Conservation (phyloP, 1,140 invertebrate species). For the Drosophila simulans region DNA sequence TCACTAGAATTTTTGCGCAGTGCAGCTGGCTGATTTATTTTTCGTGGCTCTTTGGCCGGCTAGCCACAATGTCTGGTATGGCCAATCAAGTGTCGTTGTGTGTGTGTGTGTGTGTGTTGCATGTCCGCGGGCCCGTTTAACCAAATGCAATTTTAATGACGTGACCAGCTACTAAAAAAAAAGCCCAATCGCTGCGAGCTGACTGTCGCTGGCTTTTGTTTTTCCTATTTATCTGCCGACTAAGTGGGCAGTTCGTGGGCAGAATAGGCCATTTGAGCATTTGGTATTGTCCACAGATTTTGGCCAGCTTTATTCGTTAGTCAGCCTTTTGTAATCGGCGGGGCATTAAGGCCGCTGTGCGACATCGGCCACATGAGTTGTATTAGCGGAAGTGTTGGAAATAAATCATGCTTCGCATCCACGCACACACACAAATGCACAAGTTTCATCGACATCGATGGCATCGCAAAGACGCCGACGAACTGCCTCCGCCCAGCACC, state of each 20-base stretch:
- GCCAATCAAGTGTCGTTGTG: conserved; percentile 36
- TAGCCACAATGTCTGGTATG: conserved; percentile 71
- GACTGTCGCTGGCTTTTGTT: conserved; percentile 44
- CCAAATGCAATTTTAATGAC: conserved; percentile 81
- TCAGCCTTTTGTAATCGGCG: conserved; percentile 62
- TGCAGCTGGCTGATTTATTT: conserved; percentile 34
- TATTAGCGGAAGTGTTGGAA: conserved; percentile 70
- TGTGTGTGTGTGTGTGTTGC: conserved; percentile 10
- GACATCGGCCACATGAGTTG: conserved; percentile 30
- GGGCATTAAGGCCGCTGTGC: conserved; percentile 51
- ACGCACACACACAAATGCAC: conserved; percentile 19
- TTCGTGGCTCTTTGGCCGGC: conserved; percentile 10
- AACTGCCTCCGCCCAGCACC: conserved; percentile 40
- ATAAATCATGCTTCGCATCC: conserved; percentile 69
- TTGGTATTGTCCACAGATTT: conserved; percentile 33
- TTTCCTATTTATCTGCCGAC: conserved; percentile 58
- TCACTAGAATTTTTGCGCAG: not conserved
- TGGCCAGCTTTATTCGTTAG: conserved; percentile 52
- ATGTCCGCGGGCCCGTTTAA: conserved; percentile 61
- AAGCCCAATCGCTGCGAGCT: conserved; percentile 46
- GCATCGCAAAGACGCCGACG: conserved; percentile 36
- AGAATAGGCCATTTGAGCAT: conserved; percentile 31
- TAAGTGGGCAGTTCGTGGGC: conserved; percentile 62
- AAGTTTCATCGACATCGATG: conserved; percentile 34
- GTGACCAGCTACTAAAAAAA: conserved; percentile 59